Evolutionary conservation across 2,797 vertebrate species (phyloP), one percentile per base, ranked within the genome.

Genomic region (Sandelia bainsii): DNA sequence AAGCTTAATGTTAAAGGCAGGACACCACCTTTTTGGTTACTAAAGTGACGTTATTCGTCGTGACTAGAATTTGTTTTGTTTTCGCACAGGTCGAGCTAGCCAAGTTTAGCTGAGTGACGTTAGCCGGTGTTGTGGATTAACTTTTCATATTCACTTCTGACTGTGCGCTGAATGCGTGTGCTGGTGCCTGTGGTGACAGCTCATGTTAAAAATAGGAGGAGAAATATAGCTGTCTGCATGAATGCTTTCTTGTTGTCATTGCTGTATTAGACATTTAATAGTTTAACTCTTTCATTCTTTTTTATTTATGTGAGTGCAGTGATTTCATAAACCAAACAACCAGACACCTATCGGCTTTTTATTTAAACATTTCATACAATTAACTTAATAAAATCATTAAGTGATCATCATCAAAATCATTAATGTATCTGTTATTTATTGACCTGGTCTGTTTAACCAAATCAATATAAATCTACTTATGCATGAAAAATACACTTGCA

Each of bases 11-110:
- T 40, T 16, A 37, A 65, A 37, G 16, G 13, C 4, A 1, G 25
- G 2, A 22, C 14, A 5, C 0, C 2, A 1, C 9, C 0, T 1
- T 11, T 29, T 40, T 14, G 4, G 22, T 2, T 8, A 11, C 1
- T 2, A 3, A 49, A 72, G 49, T 5, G 8, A 39, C 27, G 23
- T 13, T 51, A 25, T 71, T 70, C 57, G 45, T 70, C 74, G 66
- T 44, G 54, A 40, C 51, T 9, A 27, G 8, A 75, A 73, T 70
- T 79, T 72, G 84, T 90, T 90, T 90, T 90, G 83, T 88, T 86
- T 87, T 86, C 75, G 69, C 63, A 29, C 77, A 48, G 72, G 32
- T 76, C 58, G 62, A 60, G 78, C 78, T 81, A 81, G 80, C 87
- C n/a, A 29, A 50, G 66, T 80, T 60, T 76, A 86, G 85, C 81